A percentile compares a stretch with the other conserved stretches of the same genome.
phyloP scores from a whole-genome alignment of 2,113 vertebrate species.

The Cyanistes caeruleus region DNA sequence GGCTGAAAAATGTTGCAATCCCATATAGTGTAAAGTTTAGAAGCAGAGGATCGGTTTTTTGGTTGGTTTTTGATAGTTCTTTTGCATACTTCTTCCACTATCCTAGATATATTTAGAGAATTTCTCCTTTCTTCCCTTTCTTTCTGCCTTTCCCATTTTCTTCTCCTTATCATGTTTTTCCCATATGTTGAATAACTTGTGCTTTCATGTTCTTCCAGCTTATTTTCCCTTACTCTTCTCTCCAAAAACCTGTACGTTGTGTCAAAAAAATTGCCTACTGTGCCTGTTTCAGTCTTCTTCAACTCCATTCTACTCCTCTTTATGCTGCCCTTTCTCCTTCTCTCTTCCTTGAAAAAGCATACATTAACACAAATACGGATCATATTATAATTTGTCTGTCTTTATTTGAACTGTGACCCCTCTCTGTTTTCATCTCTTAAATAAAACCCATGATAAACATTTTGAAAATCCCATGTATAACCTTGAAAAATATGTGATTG shows the following conservation, averaged over 20 bases:
- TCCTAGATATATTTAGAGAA: neutral
- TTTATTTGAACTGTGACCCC: neutral
- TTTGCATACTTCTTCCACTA: neutral
- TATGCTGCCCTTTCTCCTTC: neutral
- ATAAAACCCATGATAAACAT: neutral
- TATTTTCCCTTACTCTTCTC: neutral
- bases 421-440: neutral
- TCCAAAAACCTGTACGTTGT: neutral
- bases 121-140: neutral
- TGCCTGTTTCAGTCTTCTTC: neutral
- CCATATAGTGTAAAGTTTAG: neutral
- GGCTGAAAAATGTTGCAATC: neutral
- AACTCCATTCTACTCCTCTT: neutral
- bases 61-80: neutral
- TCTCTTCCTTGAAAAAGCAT: neutral
- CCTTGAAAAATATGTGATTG: constrained; percentile 6
- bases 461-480: neutral
- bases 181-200: neutral
- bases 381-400: neutral
- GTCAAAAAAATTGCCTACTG: neutral
- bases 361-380: neutral
- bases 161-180: neutral
- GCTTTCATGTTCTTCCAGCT: neutral
- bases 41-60: neutral
- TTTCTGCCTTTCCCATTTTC: neutral